phyloP scores from a whole-genome alignment of 2,113 vertebrate genomes.

The Crotophaga sulcirostris region DNA sequence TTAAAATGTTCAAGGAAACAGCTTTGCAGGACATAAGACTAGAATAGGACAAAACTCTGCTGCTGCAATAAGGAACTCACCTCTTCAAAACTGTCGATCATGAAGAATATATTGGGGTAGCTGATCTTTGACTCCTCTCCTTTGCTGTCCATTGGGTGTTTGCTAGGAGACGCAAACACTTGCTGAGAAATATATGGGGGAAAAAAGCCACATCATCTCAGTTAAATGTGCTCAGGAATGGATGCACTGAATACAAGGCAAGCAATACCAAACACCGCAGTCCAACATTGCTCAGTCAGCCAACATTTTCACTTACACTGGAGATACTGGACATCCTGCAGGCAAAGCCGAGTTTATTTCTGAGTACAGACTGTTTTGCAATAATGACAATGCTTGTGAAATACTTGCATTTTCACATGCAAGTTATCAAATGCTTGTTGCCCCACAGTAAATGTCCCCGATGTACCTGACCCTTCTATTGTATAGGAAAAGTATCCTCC shows the following conservation, averaged over 20 bases:
- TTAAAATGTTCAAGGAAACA: background rate
- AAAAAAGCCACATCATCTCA: background rate
- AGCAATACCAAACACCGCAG: background rate
- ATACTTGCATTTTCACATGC: background rate
- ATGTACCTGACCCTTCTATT: background rate
- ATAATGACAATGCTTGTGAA: background rate
- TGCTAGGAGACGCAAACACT: constrained; percentile 97
- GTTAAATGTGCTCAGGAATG: background rate
- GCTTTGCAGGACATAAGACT: background rate
- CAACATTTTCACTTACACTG: background rate
- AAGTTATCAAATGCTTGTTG: background rate
- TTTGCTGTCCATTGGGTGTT: constrained; percentile 98
- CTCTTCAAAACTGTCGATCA: constrained; percentile 99
- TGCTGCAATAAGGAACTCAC: constrained; percentile 65
- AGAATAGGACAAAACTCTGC: background rate
- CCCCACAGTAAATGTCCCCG: background rate
- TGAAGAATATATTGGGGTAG: constrained; percentile 99
- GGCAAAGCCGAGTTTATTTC: background rate
- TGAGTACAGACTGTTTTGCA: background rate
- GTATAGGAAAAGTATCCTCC: background rate
- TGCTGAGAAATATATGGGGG: constrained; percentile 76
- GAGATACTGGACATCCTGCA: background rate
- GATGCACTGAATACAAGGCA: background rate
- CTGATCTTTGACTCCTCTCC: constrained; percentile 99
- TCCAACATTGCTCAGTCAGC: background rate